Evolutionary conservation across 2,797 vertebrate genomes (phyloP).

Genomic region (Peromyscus nudipes): DNA sequence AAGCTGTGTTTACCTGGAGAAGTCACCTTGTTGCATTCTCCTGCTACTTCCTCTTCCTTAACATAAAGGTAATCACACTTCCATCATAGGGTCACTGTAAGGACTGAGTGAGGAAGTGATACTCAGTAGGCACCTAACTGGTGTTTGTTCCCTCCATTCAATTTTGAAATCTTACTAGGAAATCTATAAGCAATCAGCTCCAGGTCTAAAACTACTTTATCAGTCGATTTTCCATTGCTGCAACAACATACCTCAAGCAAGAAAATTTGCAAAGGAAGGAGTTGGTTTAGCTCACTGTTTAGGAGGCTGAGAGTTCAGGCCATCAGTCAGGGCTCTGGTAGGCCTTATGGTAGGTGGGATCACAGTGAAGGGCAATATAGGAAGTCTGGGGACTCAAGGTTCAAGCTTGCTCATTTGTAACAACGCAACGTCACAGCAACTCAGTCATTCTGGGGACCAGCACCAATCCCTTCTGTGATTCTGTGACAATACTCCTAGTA

Average conservation of each 20-base stretch:
- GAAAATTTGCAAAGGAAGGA: background rate
- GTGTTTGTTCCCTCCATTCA: background rate
- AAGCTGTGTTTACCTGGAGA: background rate
- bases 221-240: background rate
- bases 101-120: background rate
- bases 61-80: background rate
- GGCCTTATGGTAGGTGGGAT: background rate
- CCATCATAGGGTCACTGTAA: background rate
- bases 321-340: background rate
- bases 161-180: conserved; percentile 50
- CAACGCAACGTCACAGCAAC: background rate
- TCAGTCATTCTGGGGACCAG: background rate
- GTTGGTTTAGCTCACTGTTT: background rate
- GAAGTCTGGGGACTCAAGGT: background rate
- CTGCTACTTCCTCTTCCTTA: background rate
- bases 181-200: conserved; percentile 35
- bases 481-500: background rate
- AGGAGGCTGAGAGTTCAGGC: background rate
- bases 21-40: background rate
- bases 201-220: background rate
- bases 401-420: background rate
- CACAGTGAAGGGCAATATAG: background rate
- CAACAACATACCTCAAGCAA: background rate
- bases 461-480: too few species aligned
- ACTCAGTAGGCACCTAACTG: background rate